Evolutionary conservation across 2,888 invertebrate genomes (phyloP), one percentile per base, ranked within the genome.

Genomic region (Agrochola macilenta): DNA sequence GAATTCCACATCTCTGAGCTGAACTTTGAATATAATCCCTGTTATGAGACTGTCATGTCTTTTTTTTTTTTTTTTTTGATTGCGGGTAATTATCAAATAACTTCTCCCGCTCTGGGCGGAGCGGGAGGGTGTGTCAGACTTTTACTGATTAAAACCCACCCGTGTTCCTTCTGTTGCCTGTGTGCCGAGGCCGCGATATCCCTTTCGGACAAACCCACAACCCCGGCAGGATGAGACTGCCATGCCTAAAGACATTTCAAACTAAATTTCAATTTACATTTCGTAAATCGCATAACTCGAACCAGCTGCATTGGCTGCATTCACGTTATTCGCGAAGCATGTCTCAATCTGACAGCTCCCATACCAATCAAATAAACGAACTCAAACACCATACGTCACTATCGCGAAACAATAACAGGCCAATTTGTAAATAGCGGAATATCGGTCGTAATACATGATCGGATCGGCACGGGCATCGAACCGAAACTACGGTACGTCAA

Each of bases 401-500:
- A 88, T 78, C 87, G 78, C 81, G 75, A 77, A 87, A 89, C 88
- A 88, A 85, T 88, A 89, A 85, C 86, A 76, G 78, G 79, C 74
- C 85, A 89, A 86, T 88, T 89, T 84, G 89, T 89, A 89, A 89
- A 89, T 85, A 86, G 76, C 70, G 73, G 70, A 85, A 87, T 87
- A 86, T 87, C 79, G 81, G 57, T 75, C 74, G 86, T 89, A 87
- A 87, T 87, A 81, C 75, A 77, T 84, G 88, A 89, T 88, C 88
- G 87, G 83, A 88, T 87, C 87, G 83, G 69, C 80, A 78, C 87
- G 76, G 83, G 85, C 89, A 89, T 87, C 88, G 88, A 87, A 86
- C 88, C 87, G 79, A 88, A 87, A 86, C 88, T 88, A 80, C 87
- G 91, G 91, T 89, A 91, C 92, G 93, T 93, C 93, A 94, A 90